A percentile compares a stretch with the other conserved stretches of the same genome.
Evolutionary conservation across 2,888 invertebrate species (phyloP).

Genomic region (Nebria salina): DNA sequence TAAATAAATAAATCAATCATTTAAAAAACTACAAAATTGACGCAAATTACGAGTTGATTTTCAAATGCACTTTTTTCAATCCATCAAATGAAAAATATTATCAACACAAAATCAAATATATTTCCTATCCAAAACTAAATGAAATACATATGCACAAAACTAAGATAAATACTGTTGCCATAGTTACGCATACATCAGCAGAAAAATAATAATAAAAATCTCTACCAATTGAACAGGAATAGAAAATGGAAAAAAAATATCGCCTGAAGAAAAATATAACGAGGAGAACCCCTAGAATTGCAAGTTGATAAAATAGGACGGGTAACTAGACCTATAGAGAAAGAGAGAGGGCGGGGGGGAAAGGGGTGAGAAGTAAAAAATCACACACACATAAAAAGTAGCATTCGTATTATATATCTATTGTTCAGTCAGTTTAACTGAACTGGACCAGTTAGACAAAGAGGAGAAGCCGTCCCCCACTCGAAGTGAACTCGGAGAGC

Average conservation of each 20-base stretch:
- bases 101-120: not conserved
- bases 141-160: not conserved
- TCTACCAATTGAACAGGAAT: not conserved
- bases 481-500: not conserved
- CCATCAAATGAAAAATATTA: not conserved
- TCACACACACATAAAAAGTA: not conserved
- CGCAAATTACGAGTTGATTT: no score
- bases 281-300: not conserved
- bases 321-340: not conserved
- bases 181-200: not conserved
- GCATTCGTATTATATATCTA: constrained; percentile 5
- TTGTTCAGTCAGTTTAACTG: constrained; percentile 16
- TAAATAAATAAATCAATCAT: not conserved
- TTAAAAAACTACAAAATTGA: no score
- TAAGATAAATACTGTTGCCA: not conserved
- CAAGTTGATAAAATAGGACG: not conserved
- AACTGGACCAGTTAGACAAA: constrained; percentile 11
- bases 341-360: not conserved
- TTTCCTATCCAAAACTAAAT: not conserved
- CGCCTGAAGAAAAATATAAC: not conserved
- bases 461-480: constrained; percentile 14
- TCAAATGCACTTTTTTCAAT: not conserved
- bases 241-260: not conserved
- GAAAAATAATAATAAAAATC: constrained; percentile 6
- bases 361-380: not conserved